phyloP scores from a whole-genome alignment of 1,140 invertebrate species.

The Lucilia sericata region DNA sequence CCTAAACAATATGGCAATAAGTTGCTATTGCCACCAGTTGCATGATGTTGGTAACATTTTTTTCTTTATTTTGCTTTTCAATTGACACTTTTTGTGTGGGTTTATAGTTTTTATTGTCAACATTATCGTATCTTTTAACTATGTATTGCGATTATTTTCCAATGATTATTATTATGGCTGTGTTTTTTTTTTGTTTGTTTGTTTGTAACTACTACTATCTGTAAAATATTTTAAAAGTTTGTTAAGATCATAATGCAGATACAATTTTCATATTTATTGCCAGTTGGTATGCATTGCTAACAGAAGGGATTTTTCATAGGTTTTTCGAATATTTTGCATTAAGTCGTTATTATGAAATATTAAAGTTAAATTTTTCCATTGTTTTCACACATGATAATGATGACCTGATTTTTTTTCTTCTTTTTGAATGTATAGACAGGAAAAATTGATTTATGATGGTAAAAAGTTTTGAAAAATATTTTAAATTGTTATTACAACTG shows the following conservation, averaged over 20 bases:
- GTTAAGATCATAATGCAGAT: slow-evolving; percentile 13
- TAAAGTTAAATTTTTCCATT: background rate
- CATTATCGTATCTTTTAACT: background rate
- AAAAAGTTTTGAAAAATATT: background rate
- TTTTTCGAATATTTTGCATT: background rate
- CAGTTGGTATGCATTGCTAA: background rate
- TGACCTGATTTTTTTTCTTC: background rate
- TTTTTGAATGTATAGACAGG: too few species aligned
- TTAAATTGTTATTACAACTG: too few species aligned
- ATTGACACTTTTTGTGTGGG: slow-evolving; percentile 28
- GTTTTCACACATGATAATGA: background rate
- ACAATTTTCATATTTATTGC: slow-evolving; percentile 10
- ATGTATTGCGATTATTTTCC: background rate
- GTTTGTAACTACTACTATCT: too few species aligned
- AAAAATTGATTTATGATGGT: background rate
- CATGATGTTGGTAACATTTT: background rate
- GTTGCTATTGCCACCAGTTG: background rate
- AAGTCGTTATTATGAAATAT: slow-evolving; percentile 3
- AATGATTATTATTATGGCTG: background rate
- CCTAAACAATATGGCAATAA: background rate
- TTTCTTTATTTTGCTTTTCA: background rate
- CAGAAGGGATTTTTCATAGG: background rate
- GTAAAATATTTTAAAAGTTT: background rate
- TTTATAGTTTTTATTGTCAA: slow-evolving; percentile 18
- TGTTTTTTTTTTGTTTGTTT: too few species aligned